Evolutionary conservation across 2,888 invertebrate genomes (phyloP), one percentile per base, ranked within the genome.

Genomic region (Drosophila differens): DNA sequence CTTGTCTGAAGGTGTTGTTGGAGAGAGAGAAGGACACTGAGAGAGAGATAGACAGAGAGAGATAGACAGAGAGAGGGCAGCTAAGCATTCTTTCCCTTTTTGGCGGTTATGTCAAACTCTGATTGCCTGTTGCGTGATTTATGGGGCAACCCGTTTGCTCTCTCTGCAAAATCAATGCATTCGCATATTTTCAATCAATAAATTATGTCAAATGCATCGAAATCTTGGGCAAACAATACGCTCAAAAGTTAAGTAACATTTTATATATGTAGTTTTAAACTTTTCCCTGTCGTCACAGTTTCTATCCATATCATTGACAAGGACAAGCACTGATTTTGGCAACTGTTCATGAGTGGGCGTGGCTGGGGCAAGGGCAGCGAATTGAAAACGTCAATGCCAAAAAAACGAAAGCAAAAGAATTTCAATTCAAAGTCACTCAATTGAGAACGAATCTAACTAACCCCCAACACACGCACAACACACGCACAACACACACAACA

Each of bases 361-460:
- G 79, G 61, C 69, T 16, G 71, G 37, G 52, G 54, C 51, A 67
- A 49, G 32, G 59, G 59, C 59, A 70, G 57, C 77, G 76, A 74
- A 9, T 62, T 53, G 67, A 64, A 55, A 73, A 67, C 61, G 73
- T 73, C 85, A 74, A 61, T 89, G 85, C 74, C 90, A 80, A 65
- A 64, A 76, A 74, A 79, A 77, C 41, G 28, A 39, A 65, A 77
- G 74, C 76, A 74, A 58, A 57, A 76, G 51, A 76, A 79, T 90
- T 83, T 85, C 87, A 83, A 88, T 88, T 86, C 70, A 81, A 86
- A 85, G 54, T 70, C 87, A 88, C 55, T 90, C 70, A 83, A 85
- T 79, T 82, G 87, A 64, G 73, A 60, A 60, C 44, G 81, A 77
- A 81, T 64, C 69, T 6, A 66, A 32, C 9, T n/a, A 39, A 58